These are phyloP conservation scores for Abrostola triplasia DNA, from an alignment of 2,888 invertebrate species.

Conservation along the genomic window DNA sequence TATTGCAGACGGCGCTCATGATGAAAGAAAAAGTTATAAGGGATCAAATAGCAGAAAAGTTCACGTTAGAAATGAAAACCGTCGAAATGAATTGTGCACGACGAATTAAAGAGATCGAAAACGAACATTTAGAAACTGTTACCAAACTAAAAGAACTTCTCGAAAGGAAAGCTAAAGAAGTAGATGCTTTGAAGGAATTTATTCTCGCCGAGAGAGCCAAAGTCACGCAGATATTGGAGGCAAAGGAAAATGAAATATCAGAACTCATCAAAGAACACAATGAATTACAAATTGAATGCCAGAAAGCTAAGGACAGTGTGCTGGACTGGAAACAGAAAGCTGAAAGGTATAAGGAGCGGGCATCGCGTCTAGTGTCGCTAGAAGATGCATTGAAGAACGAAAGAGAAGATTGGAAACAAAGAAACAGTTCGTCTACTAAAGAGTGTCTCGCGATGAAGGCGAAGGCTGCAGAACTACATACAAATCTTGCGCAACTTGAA, in stretches of 20 bases:
- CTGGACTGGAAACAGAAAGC: slow-evolving; percentile 76
- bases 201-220: slow-evolving; percentile 85
- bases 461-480: slow-evolving; percentile 79
- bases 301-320: slow-evolving; percentile 73
- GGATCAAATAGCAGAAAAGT: slow-evolving; percentile 91
- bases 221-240: slow-evolving; percentile 83
- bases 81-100: slow-evolving; percentile 87
- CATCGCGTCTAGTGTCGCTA: slow-evolving; percentile 73
- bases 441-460: slow-evolving; percentile 79
- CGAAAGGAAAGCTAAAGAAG: slow-evolving; percentile 86
- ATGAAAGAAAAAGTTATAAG: slow-evolving; percentile 89
- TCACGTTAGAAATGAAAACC: slow-evolving; percentile 89
- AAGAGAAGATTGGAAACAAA: slow-evolving; percentile 78
- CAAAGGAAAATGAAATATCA: slow-evolving; percentile 86
- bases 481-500: slow-evolving; percentile 80
- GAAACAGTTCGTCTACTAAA: slow-evolving; percentile 69
- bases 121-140: slow-evolving; percentile 80
- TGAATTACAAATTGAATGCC: slow-evolving; percentile 73
- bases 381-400: slow-evolving; percentile 76
- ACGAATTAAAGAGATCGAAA: slow-evolving; percentile 84
- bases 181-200: slow-evolving; percentile 85
- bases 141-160: slow-evolving; percentile 83
- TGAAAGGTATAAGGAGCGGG: slow-evolving; percentile 78
- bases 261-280: slow-evolving; percentile 83
- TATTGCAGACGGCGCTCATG: slow-evolving; percentile 83